These are phyloP conservation scores for Oophaga sylvatica DNA, from an alignment of 2,797 vertebrate species.

Conservation along the genomic window DNA sequence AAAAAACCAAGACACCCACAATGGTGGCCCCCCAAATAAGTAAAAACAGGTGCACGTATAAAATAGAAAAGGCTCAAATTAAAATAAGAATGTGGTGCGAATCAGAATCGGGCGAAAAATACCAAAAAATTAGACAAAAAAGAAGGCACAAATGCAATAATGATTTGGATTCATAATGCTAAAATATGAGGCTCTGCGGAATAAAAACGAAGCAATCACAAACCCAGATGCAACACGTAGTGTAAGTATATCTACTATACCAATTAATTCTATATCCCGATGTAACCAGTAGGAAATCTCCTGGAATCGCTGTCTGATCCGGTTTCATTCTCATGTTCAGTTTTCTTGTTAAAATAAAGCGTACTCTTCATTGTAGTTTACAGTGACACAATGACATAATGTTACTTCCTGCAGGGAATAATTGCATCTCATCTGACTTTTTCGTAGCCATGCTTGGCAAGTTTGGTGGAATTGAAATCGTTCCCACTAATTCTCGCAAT, in stretches of 20 bases:
- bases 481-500: slow-evolving; percentile 40
- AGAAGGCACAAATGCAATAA: no score
- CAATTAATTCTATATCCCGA: neutral
- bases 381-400: slow-evolving; percentile 8
- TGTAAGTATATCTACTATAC: neutral
- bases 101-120: no score
- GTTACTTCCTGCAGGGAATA: neutral
- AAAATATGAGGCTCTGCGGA: neutral
- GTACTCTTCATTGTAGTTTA: neutral
- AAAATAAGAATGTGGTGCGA: no score
- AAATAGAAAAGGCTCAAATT: no score
- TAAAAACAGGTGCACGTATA: no score
- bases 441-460: neutral
- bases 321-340: neutral
- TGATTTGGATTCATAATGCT: no score
- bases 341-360: neutral
- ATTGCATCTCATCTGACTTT: slow-evolving; percentile 22
- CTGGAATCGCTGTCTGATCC: neutral
- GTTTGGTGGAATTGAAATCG: slow-evolving; percentile 3
- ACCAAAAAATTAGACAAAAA: no score
- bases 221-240: neutral
- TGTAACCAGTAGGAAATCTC: neutral
- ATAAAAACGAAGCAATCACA: neutral
- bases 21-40: no score
- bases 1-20: no score